Conservation (phyloP, 2,888 invertebrate genomes). For the Notodromas monacha region DNA sequence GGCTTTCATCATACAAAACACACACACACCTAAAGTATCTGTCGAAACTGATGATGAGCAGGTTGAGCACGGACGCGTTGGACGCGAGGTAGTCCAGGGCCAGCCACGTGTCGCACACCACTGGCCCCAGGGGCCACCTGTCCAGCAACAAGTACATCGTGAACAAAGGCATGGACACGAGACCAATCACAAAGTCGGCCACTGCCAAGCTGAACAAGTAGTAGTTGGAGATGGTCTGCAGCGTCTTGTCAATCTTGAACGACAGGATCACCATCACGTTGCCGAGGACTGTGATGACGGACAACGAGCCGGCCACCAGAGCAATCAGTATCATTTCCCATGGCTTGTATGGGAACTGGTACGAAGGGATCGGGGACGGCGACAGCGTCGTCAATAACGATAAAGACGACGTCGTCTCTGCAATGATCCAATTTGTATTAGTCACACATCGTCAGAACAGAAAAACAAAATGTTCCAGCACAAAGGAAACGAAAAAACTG, state of each 20-base stretch:
- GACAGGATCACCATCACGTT: conserved; percentile 94
- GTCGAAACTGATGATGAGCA: conserved; percentile 93
- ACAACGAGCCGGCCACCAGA: conserved; percentile 40
- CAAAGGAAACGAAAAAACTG: no score
- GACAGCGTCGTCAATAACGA: no score
- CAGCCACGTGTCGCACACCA: conserved; percentile 82
- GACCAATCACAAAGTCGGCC: conserved; percentile 82
- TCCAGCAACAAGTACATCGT: conserved; percentile 68
- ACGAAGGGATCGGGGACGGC: no score
- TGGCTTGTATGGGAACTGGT: no score
- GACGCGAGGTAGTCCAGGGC: conserved; percentile 88
- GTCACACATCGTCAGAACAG: no score
- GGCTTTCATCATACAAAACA: no score
- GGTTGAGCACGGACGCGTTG: conserved; percentile 88
- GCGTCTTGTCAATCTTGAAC: conserved; percentile 90
- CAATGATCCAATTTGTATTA: no score
- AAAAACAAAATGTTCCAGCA: no score
- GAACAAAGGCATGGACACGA: conserved; percentile 91
- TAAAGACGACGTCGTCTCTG: no score
- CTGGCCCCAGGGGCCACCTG: conserved; percentile 76
- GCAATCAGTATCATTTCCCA: conserved; percentile 23
- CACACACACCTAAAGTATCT: no score
- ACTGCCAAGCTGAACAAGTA: conserved; percentile 86
- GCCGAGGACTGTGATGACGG: conserved; percentile 61
- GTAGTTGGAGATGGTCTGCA: conserved; percentile 93